Conservation (phyloP, 2,888 invertebrate species). For the Plutella xylostella region DNA sequence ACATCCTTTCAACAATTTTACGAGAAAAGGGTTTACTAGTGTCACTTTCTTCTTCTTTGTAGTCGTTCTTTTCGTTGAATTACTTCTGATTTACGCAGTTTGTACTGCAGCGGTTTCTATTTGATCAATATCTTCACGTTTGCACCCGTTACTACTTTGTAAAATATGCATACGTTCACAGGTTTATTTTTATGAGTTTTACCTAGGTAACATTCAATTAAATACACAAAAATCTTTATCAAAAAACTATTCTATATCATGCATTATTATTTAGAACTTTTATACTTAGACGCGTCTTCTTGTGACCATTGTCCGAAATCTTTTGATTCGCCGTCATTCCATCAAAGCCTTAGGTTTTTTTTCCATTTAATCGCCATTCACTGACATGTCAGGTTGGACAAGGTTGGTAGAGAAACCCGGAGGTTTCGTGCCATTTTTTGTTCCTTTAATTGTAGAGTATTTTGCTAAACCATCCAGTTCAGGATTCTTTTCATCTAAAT, state of each 20-base stretch:
- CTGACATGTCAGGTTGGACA: constrained; percentile 41
- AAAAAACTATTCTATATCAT: constrained; percentile 44
- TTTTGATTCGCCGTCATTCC: constrained; percentile 52
- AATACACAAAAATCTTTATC: constrained; percentile 50
- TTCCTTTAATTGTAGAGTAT: constrained; percentile 7
- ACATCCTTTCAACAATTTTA: constrained; percentile 61
- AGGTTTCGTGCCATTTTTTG: constrained; percentile 4
- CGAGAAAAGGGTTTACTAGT: constrained; percentile 62
- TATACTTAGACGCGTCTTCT: constrained; percentile 38
- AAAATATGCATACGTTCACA: no score
- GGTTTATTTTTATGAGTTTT: no score
- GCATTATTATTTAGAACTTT: constrained; percentile 40
- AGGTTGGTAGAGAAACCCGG: constrained; percentile 30
- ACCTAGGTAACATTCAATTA: no score
- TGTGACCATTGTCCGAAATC: constrained; percentile 66
- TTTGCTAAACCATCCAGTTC: constrained; percentile 3
- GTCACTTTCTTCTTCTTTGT: constrained; percentile 43
- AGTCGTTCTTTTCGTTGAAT: background rate
- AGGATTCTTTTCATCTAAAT: background rate
- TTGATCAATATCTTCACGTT: no score
- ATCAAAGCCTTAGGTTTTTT: constrained; percentile 28
- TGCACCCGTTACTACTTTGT: no score
- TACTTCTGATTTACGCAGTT: background rate
- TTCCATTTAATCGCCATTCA: constrained; percentile 33
- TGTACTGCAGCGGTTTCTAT: no score